Evolutionary conservation across 2,113 vertebrate genomes (phyloP).

Genomic region (Spea bombifrons): DNA sequence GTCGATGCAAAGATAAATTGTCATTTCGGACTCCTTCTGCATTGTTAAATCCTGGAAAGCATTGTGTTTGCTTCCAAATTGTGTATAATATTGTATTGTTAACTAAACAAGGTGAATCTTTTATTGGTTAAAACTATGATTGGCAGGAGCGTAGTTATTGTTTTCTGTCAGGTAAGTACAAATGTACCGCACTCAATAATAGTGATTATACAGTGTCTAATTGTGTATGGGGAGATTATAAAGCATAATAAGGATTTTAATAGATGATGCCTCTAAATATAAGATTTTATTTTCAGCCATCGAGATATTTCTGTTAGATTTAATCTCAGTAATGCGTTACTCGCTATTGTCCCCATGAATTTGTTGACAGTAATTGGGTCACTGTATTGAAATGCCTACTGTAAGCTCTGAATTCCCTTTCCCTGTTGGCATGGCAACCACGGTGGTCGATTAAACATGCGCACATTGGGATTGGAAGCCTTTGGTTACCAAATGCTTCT

Average conservation of each 20-base stretch:
- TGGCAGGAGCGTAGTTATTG: no score
- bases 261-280: slow-evolving; percentile 45
- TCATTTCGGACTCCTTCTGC: neutral
- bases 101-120: no score
- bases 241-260: slow-evolving; percentile 2
- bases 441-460: slow-evolving; percentile 88
- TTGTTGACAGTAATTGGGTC: slow-evolving; percentile 98
- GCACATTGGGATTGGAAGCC: slow-evolving; percentile 62
- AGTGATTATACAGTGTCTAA: neutral
- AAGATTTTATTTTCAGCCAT: slow-evolving; percentile 50
- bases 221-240: neutral
- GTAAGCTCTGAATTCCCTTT: slow-evolving; percentile 75
- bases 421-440: slow-evolving; percentile 89
- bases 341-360: slow-evolving; percentile 83
- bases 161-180: no score
- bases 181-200: neutral
- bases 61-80: no score
- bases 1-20: neutral
- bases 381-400: slow-evolving; percentile 78
- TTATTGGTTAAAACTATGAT: no score
- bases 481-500: slow-evolving; percentile 58
- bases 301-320: slow-evolving; percentile 55
- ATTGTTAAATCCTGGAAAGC: neutral
- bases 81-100: no score
- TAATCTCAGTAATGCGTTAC: slow-evolving; percentile 70